These are phyloP conservation scores for Phortica variegata DNA, from an alignment of 1,140 invertebrate species.

Conservation along the genomic window DNA sequence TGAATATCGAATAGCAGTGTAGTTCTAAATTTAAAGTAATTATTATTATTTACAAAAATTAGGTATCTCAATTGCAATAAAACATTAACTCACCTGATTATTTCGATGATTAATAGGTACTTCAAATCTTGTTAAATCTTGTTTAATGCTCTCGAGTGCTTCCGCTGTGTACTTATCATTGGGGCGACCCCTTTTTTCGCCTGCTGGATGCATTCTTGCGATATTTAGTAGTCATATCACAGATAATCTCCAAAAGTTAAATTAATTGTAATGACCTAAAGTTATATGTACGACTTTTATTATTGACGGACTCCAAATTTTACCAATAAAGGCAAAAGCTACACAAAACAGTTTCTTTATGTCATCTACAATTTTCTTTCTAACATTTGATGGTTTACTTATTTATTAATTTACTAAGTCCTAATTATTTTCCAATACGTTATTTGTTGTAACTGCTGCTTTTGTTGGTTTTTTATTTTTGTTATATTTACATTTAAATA, in stretches of 20 bases:
- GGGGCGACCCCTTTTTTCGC: slow-evolving; percentile 57
- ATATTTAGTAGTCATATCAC: slow-evolving; percentile 56
- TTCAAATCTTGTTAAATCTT: slow-evolving; percentile 53
- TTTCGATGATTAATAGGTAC: slow-evolving; percentile 55
- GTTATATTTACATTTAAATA: too few relatives aligned
- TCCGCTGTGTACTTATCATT: slow-evolving; percentile 56
- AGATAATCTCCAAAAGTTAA: slow-evolving; percentile 22
- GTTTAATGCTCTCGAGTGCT: slow-evolving; percentile 54
- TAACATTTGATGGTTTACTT: too few relatives aligned
- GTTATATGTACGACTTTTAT: too few relatives aligned
- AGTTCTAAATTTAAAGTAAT: slow-evolving; percentile 30
- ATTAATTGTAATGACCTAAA: too few relatives aligned
- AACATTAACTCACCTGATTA: slow-evolving; percentile 37
- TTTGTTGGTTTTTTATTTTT: too few relatives aligned
- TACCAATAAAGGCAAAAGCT: too few relatives aligned
- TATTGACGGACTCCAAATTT: too few relatives aligned
- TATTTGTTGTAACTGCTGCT: too few relatives aligned
- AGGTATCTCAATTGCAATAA: background rate
- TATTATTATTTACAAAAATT: background rate
- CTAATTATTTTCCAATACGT: too few relatives aligned
- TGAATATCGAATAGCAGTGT: slow-evolving; percentile 45
- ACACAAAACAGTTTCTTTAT: too few relatives aligned
- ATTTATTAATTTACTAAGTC: too few relatives aligned
- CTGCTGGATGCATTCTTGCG: slow-evolving; percentile 56
- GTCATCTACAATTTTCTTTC: too few relatives aligned